phyloP scores from a whole-genome alignment of 2,888 invertebrate species.

The Craniophora ligustri region DNA sequence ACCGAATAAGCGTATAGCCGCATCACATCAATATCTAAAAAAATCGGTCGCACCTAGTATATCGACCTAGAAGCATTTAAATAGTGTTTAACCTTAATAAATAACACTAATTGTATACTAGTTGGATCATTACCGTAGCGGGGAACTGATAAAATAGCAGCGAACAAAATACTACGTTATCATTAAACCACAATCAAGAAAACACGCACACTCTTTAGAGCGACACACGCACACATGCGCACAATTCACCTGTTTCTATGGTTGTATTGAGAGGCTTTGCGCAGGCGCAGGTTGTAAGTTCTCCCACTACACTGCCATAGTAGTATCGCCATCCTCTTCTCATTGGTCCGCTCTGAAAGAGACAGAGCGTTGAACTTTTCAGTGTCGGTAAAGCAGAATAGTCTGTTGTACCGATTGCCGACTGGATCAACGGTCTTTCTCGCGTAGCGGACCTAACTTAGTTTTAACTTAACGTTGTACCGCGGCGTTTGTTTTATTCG shows the following conservation, averaged over 20 bases:
- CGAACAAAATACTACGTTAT: slow-evolving; percentile 82
- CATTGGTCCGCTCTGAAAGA: slow-evolving; percentile 55
- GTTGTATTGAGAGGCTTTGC: slow-evolving; percentile 83
- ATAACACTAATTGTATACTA: slow-evolving; percentile 65
- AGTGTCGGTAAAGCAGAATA: slow-evolving; percentile 79
- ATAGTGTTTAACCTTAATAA: slow-evolving; percentile 61
- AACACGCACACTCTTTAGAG: slow-evolving; percentile 71
- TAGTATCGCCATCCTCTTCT: slow-evolving; percentile 66
- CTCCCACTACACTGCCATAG: slow-evolving; percentile 75
- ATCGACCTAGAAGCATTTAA: slow-evolving; percentile 55
- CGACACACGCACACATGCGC: slow-evolving; percentile 73
- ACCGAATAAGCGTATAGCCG: slow-evolving; percentile 19
- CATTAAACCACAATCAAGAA: slow-evolving; percentile 79
- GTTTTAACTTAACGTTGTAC: slow-evolving; percentile 83
- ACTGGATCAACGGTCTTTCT: slow-evolving; percentile 88
- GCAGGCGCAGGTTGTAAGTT: slow-evolving; percentile 81
- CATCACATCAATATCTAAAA: slow-evolving; percentile 26
- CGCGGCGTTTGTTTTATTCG: slow-evolving; percentile 77
- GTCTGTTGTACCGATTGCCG: slow-evolving; percentile 81
- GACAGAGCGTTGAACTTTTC: slow-evolving; percentile 61
- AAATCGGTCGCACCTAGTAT: slow-evolving; percentile 35
- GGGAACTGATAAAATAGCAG: slow-evolving; percentile 71
- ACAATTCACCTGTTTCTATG: slow-evolving; percentile 85
- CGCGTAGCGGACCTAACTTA: slow-evolving; percentile 83
- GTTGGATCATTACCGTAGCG: slow-evolving; percentile 65